Conservation (phyloP, 2,888 invertebrate genomes). For the Hirudinaria manillensis region DNA sequence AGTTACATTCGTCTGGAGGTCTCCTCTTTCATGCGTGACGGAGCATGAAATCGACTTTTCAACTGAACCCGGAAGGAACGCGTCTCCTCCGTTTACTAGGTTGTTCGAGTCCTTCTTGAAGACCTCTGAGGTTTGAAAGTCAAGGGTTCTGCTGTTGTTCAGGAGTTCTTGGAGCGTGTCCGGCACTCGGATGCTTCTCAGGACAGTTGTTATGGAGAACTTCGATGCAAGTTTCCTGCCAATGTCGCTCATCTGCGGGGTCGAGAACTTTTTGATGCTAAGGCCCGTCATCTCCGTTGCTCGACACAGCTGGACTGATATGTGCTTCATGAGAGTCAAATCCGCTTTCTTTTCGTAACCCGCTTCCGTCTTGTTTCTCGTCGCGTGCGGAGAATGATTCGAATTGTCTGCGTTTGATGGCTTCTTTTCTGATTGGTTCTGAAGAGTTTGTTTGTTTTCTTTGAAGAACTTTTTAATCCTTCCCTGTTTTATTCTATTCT, state of each 20-base stretch:
- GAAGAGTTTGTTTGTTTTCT: too few species aligned
- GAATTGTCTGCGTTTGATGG: not conserved
- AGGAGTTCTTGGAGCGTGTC: constrained; percentile 2
- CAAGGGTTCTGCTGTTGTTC: not conserved
- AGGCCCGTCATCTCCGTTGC: not conserved
- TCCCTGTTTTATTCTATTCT: not conserved
- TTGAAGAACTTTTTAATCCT: too few species aligned
- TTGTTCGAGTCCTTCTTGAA: not conserved
- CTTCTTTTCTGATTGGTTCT: not conserved
- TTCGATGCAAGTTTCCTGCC: not conserved
- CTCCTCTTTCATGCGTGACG: too few species aligned
- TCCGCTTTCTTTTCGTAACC: not conserved
- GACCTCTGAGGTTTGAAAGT: not conserved
- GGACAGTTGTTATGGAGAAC: not conserved
- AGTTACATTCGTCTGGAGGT: not conserved
- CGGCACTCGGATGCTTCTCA: not conserved
- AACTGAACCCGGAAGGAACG: too few species aligned
- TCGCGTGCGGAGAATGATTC: not conserved
- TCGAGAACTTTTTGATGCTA: constrained; percentile 17
- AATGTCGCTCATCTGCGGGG: constrained; percentile 2
- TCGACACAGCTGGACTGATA: constrained; percentile 12
- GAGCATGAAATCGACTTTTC: too few species aligned
- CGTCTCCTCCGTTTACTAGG: too few species aligned
- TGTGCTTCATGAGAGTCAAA: constrained; percentile 10
- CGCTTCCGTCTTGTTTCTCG: not conserved